Evolutionary conservation across 2,888 invertebrate genomes (phyloP).

Genomic region (Callimorpha dominula): DNA sequence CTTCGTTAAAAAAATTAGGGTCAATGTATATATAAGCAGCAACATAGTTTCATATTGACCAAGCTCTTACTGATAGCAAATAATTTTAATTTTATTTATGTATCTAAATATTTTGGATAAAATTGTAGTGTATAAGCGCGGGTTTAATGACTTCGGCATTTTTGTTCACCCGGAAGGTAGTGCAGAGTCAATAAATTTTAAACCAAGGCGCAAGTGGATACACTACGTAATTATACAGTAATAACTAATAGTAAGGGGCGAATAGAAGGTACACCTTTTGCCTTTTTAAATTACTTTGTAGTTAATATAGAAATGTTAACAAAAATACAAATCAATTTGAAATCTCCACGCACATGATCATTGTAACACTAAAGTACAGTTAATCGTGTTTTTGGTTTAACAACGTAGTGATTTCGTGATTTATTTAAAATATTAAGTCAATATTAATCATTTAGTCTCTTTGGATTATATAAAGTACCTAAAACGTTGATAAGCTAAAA

Average conservation of each 20-base stretch:
- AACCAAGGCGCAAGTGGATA: not conserved
- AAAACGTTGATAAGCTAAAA: constrained; percentile 3
- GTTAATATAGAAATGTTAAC: not conserved
- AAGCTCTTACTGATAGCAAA: no score
- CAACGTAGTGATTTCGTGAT: not conserved
- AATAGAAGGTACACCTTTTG: not conserved
- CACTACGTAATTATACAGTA: not conserved
- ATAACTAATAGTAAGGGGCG: not conserved
- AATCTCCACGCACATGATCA: not conserved
- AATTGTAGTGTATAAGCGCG: not conserved
- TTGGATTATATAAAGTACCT: not conserved
- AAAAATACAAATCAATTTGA: no score
- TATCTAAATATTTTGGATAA: not conserved
- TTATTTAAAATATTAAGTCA: constrained; percentile 4
- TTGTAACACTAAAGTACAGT: not conserved
- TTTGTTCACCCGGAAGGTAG: not conserved
- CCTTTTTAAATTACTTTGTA: not conserved
- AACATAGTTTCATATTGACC: no score
- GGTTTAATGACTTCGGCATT: not conserved
- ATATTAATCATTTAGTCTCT: not conserved
- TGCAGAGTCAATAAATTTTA: not conserved
- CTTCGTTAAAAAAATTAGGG: no score
- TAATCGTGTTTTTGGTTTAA: not conserved
- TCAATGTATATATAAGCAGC: no score
- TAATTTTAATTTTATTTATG: no score